Evolutionary conservation across 2,797 vertebrate species (phyloP).

Genomic region (Austrolebias charrua): DNA sequence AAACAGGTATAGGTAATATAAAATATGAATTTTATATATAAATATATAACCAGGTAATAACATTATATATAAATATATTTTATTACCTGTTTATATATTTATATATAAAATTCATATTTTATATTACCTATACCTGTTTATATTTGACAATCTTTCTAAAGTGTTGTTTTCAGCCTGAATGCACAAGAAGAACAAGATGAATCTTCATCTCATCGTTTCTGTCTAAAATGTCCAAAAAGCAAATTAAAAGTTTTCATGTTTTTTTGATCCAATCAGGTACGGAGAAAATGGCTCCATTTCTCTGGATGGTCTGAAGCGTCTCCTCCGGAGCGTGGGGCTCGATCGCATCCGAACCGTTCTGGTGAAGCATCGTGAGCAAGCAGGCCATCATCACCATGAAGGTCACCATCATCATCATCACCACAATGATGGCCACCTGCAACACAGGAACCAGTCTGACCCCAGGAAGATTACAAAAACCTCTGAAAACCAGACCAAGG

Average conservation of each 20-base stretch:
- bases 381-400: slow-evolving; percentile 15
- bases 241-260: not conserved
- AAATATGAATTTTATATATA: no score
- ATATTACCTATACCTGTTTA: no score
- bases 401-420: slow-evolving; percentile 44
- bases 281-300: slow-evolving; percentile 93
- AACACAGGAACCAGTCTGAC: not conserved
- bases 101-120: no score
- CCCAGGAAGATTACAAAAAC: slow-evolving; percentile 30
- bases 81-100: no score
- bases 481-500: slow-evolving; percentile 39
- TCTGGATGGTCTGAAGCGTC: slow-evolving; percentile 84
- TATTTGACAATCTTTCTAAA: no score
- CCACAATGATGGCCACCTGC: not conserved
- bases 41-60: no score
- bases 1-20: no score
- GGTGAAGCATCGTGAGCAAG: slow-evolving; percentile 68
- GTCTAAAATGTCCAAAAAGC: no score
- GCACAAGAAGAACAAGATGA: no score
- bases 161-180: no score
- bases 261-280: slow-evolving; percentile 73
- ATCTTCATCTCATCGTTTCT: no score
- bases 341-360: slow-evolving; percentile 80
- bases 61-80: no score
- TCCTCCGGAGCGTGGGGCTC: slow-evolving; percentile 86